Evolutionary conservation across 2,797 vertebrate genomes (phyloP).

Genomic region (Perodicticus potto): DNA sequence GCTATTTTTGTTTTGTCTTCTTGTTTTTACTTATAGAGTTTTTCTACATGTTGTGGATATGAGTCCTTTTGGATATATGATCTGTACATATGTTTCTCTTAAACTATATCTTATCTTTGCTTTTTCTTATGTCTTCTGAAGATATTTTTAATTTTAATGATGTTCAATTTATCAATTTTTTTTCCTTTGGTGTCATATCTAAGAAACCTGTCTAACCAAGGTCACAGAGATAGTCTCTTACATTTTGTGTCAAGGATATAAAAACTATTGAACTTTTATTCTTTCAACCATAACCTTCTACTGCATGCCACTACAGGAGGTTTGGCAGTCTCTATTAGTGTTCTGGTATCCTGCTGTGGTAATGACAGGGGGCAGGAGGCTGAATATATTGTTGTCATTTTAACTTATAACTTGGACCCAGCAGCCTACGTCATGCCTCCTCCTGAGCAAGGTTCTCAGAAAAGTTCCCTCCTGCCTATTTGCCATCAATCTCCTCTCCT

Average conservation of each 20-base stretch:
- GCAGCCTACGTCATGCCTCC: not conserved
- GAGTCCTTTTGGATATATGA: not conserved
- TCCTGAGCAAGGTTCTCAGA: not conserved
- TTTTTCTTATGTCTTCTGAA: conserved; percentile 43
- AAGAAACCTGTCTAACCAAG: conserved; percentile 23
- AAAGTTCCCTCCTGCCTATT: not conserved
- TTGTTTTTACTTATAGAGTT: conserved; percentile 42
- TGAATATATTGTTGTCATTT: conserved; percentile 20
- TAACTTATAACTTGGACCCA: conserved; percentile 33
- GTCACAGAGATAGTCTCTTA: not conserved
- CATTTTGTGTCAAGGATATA: not conserved
- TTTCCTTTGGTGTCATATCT: conserved; percentile 2
- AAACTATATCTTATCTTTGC: not conserved
- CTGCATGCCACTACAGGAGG: not conserved
- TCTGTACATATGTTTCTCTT: conserved; percentile 6
- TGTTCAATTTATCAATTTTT: not conserved
- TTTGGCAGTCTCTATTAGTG: not conserved
- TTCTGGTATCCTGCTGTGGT: not conserved
- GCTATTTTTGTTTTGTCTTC: not conserved
- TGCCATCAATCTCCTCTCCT: not conserved
- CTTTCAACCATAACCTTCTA: not conserved
- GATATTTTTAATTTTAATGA: conserved; percentile 50
- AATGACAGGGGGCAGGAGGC: not conserved
- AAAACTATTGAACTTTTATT: conserved; percentile 5
- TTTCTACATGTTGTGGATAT: not conserved